Base-by-base conservation (phyloP, 1,140 invertebrate genomes). In the Asobara japonica region DNA sequence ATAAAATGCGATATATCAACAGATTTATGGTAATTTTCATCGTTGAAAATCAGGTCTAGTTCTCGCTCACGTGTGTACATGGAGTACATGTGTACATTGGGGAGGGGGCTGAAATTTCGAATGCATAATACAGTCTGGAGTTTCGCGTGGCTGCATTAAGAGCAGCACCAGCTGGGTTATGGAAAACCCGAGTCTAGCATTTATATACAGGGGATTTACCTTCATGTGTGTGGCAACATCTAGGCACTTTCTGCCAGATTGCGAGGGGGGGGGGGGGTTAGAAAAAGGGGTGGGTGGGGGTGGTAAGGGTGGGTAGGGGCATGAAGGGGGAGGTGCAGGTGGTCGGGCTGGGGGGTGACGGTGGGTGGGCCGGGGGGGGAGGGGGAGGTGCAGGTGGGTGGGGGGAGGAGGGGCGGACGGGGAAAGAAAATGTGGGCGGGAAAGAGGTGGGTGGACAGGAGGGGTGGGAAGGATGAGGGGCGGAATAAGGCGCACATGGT, bases 81-180 rank as follows among this genome's bases (percentile, higher is more conserved):
- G 31, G 31, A 33, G 4, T 33, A 33, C 31, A 11, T 33, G n/a
- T 45, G 6, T 45, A 36, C 8, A 3, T 4, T 45, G 41, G 41
- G 16, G 11, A 22, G 22, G 10, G 51, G 5, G 29, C n/a, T 30
- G 29, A 62, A 31, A 62, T 62, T 62, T 62, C 29, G 18, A 62
- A 62, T 62, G 60, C 60, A 62, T 62, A 62, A 62, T 62, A 62
- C 60, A 62, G 29, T 29, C n/a, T 30, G 60, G 60, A 62, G 13
- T 30, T 62, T 62, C 27, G 60, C 60, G 60, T 62, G 60, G 27
- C 20, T 60, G 56, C 27, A 62, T 62, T 29, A 62, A 62, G 60
- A 62, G 29, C 29, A 30, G 25, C 45, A 51, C 45, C 45, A 51
- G 20, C 45, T 51, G n/a, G 20, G n/a, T 18, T 51, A 20, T 27